Evolutionary conservation across 2,888 invertebrate genomes (phyloP).

Genomic region (Liopterus haemorrhoidalis): DNA sequence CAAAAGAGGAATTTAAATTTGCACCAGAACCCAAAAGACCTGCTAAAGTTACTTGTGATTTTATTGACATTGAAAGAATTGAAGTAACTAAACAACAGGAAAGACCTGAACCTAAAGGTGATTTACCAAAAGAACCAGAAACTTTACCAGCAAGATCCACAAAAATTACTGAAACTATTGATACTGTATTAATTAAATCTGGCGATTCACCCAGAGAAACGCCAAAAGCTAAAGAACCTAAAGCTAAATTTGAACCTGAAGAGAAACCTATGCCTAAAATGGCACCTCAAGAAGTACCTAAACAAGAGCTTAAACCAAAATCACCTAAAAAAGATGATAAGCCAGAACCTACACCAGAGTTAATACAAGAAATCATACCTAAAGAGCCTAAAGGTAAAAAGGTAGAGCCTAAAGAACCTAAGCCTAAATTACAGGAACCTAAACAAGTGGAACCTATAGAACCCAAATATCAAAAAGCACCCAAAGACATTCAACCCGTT

Average conservation of each 20-base stretch:
- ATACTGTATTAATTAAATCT: too few relatives aligned
- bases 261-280: not conserved
- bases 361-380: constrained; percentile 32
- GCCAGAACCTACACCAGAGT: constrained; percentile 3
- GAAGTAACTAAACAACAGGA: not conserved
- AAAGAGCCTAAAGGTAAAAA: constrained; percentile 31
- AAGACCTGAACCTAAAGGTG: too few relatives aligned
- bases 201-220: too few relatives aligned
- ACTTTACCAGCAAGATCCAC: constrained; percentile 3
- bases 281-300: constrained; percentile 21
- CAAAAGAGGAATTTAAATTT: too few relatives aligned
- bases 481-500: too few relatives aligned
- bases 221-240: not conserved
- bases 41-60: too few relatives aligned
- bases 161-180: constrained; percentile 23
- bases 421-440: constrained; percentile 29
- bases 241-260: not conserved
- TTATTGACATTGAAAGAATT: constrained; percentile 8
- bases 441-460: constrained; percentile 29
- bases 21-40: too few relatives aligned
- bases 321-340: constrained; percentile 11
- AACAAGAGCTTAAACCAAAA: constrained; percentile 16
- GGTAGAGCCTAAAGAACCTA: constrained; percentile 28
- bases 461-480: too few relatives aligned
- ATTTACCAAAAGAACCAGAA: too few relatives aligned